Percentiles rank a stretch among this genome's conserved stretches.
Conservation (phyloP, 2,113 vertebrate species). For the Xyliphius kryptos region DNA sequence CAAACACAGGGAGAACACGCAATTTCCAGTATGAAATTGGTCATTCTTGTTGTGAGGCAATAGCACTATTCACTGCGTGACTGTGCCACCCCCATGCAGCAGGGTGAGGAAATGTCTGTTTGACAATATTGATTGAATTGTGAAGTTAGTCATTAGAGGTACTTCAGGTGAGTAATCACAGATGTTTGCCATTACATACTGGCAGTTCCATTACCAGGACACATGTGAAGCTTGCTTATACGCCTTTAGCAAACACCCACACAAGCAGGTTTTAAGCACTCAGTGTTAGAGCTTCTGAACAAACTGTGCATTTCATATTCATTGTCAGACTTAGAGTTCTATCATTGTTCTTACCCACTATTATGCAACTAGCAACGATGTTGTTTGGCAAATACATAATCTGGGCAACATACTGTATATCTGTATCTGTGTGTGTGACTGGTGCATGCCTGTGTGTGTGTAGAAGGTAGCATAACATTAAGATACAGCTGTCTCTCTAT, state of each 20-base stretch:
- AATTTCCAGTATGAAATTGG: too few relatives aligned
- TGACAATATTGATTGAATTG: slow-evolving; percentile 2
- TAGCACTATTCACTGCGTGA: too few relatives aligned
- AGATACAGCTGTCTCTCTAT: slow-evolving; percentile 32
- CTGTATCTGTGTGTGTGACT: too few relatives aligned
- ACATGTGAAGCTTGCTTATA: slow-evolving; percentile 28
- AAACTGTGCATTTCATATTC: slow-evolving; percentile 36
- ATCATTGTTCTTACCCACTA: slow-evolving; percentile 1
- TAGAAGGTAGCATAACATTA: slow-evolving; percentile 3
- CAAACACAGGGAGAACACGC: too few relatives aligned
- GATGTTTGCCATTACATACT: slow-evolving; percentile 23
- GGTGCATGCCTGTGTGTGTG: slow-evolving; percentile 20
- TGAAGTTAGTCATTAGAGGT: not conserved
- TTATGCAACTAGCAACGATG: not conserved
- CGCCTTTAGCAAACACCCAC: slow-evolving; percentile 17
- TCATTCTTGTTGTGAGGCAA: too few relatives aligned
- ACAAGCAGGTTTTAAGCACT: slow-evolving; percentile 12
- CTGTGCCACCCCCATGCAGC: too few relatives aligned
- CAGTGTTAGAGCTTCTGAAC: slow-evolving; percentile 16
- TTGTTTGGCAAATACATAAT: slow-evolving; percentile 9
- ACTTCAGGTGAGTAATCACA: slow-evolving; percentile 12
- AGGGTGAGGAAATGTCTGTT: not conserved
- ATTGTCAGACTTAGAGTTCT: slow-evolving; percentile 22
- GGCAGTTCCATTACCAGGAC: slow-evolving; percentile 22
- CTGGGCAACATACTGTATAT: slow-evolving; percentile 13